phyloP scores from a whole-genome alignment of 2,797 vertebrate species.

The Poecile montanus region DNA sequence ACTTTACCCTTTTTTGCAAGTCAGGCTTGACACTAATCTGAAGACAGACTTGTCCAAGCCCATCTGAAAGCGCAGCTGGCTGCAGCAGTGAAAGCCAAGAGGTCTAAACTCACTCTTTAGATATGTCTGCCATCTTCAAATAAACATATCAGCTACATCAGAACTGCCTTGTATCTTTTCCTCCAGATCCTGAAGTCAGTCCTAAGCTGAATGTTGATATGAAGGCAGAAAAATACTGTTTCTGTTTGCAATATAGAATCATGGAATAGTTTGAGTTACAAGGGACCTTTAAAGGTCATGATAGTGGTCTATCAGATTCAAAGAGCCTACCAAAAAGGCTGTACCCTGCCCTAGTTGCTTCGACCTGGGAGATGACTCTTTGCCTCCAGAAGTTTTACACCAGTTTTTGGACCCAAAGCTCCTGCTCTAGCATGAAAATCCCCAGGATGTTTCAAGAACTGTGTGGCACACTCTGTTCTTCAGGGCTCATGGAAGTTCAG shows the following conservation, averaged over 20 bases:
- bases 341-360: neutral
- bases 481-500: neutral
- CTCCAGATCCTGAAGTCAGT: neutral
- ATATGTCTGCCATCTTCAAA: neutral
- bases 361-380: neutral
- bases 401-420: neutral
- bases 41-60: neutral
- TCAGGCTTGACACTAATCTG: neutral
- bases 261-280: neutral
- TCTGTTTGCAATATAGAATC: neutral
- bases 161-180: neutral
- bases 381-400: neutral
- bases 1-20: neutral
- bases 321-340: neutral
- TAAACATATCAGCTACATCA: neutral
- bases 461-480: accelerated
- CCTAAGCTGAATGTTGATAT: neutral
- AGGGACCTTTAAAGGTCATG: neutral
- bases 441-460: neutral
- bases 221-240: neutral
- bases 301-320: neutral
- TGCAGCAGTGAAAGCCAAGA: neutral
- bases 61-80: neutral
- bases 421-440: neutral
- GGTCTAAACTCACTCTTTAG: neutral